Conservation (phyloP, 2,113 vertebrate genomes). For the Anguilla rostrata region DNA sequence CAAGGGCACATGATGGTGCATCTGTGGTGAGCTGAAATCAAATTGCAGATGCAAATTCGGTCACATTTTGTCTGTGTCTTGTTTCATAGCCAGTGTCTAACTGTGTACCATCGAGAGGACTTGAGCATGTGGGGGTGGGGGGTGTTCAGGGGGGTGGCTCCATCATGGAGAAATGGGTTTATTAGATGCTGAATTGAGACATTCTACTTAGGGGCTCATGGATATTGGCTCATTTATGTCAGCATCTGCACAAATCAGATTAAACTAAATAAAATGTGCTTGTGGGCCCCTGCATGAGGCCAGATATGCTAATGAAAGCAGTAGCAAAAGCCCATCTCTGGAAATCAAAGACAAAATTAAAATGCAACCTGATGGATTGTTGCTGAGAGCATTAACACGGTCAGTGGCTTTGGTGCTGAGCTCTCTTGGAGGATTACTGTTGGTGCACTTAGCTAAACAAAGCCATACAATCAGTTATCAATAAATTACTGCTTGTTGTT, state of each 20-base stretch:
- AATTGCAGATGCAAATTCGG: constrained; percentile 4
- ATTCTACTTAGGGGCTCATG: constrained; percentile 34
- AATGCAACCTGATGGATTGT: constrained; percentile 37
- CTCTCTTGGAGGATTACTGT: neutral
- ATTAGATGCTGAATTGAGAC: constrained; percentile 40
- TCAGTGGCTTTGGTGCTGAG: neutral
- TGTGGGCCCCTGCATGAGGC: constrained; percentile 22
- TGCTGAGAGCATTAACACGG: constrained; percentile 30
- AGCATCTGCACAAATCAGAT: constrained; percentile 51
- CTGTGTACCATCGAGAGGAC: neutral
- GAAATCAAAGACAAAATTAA: constrained; percentile 26
- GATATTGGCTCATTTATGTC: constrained; percentile 37
- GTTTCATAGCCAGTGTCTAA: constrained; percentile 18
- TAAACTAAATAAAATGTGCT: constrained; percentile 47
- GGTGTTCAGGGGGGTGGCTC: neutral
- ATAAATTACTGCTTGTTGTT: too few species aligned
- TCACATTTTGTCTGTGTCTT: constrained; percentile 19
- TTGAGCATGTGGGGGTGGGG: neutral
- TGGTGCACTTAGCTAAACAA: neutral
- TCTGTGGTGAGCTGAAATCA: constrained; percentile 14
- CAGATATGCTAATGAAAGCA: constrained; percentile 30
- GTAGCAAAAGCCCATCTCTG: constrained; percentile 27
- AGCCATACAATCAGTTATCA: too few species aligned
- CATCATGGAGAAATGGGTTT: constrained; percentile 33
- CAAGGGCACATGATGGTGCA: neutral